Base-by-base conservation (phyloP, 2,888 invertebrate genomes). In the Archips crataeganus region DNA sequence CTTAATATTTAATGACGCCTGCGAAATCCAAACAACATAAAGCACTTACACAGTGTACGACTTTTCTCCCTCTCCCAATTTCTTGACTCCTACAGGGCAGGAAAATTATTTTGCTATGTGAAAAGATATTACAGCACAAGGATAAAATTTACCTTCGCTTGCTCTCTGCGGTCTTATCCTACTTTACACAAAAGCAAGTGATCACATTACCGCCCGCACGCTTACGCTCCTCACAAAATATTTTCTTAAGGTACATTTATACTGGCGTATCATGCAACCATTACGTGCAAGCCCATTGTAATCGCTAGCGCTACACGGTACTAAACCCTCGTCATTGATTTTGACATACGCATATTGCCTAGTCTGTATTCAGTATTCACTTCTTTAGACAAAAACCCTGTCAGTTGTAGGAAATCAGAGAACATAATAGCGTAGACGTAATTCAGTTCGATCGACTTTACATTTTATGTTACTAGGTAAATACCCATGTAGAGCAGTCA, bases 261-360 rank as follows among this genome's bases (percentile, higher is more conserved):
- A 73, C 68, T 64, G 63, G 73, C 63, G 63, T 73, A 73, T 69
- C 68, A 73, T 73, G 68, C 68, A 73, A 73, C 68, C 73, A 64
- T 73, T 59, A 59, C 68, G 39, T 73, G 63, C 68, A 60, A 59
- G 47, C 73, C 68, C 15, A 69, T 73, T 73, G 73, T 73, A 69
- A 73, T 69, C 73, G 66, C 73, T 64, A 69, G 57, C 65, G 65
- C 65, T 70, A 65, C 63, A 64, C 68, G 59, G 69, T 70, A 42
- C 69, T 74, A 64, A 74, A 74, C 74, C 74, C 74, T 74, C 74
- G 74, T 74, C 74, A 74, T 70, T 74, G 65, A 74, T 74, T 74
- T 65, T 74, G 74, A 74, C 74, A 70, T 64, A 57, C 69, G 60
- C 65, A 64, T 74, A 70, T 70, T 70, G 69, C 68, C 69, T 71